Evolutionary conservation across 2,888 invertebrate genomes (phyloP).

Genomic region (Chloroclystis v-ata): DNA sequence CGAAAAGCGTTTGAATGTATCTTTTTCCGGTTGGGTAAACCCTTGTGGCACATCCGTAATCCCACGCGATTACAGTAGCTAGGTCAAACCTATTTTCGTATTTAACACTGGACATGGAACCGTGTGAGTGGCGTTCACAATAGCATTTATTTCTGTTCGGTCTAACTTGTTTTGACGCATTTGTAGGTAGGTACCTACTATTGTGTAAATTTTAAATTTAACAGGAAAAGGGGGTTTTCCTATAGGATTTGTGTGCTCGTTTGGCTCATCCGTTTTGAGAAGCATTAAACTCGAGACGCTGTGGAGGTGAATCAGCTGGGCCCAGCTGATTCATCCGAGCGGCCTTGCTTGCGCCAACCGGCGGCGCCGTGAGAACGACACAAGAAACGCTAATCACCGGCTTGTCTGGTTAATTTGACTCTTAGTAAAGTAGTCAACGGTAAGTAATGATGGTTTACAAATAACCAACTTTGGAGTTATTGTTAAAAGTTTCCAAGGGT

Average conservation of each 20-base stretch:
- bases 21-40: slow-evolving; percentile 55
- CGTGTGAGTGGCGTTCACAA: slow-evolving; percentile 13
- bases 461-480: not conserved
- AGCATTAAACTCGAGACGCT: slow-evolving; percentile 51
- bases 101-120: slow-evolving; percentile 47
- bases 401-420: slow-evolving; percentile 38
- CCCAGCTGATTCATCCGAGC: slow-evolving; percentile 67
- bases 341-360: slow-evolving; percentile 59
- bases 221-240: slow-evolving; percentile 20
- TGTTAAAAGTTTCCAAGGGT: not conserved
- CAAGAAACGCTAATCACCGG: slow-evolving; percentile 47
- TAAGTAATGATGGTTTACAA: slow-evolving; percentile 10
- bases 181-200: not conserved
- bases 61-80: slow-evolving; percentile 54
- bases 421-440: slow-evolving; percentile 13
- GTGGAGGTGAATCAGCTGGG: slow-evolving; percentile 54
- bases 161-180: not conserved
- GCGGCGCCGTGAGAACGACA: slow-evolving; percentile 49
- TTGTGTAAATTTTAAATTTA: slow-evolving; percentile 21
- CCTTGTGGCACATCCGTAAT: slow-evolving; percentile 60
- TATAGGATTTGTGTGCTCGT: slow-evolving; percentile 5
- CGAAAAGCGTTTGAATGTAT: slow-evolving; percentile 39
- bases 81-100: slow-evolving; percentile 60
- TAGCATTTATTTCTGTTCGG: slow-evolving; percentile 33
- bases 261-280: not conserved